Base-by-base conservation (phyloP, 2,113 vertebrate species). In the Forbesichthys papilliferus region DNA sequence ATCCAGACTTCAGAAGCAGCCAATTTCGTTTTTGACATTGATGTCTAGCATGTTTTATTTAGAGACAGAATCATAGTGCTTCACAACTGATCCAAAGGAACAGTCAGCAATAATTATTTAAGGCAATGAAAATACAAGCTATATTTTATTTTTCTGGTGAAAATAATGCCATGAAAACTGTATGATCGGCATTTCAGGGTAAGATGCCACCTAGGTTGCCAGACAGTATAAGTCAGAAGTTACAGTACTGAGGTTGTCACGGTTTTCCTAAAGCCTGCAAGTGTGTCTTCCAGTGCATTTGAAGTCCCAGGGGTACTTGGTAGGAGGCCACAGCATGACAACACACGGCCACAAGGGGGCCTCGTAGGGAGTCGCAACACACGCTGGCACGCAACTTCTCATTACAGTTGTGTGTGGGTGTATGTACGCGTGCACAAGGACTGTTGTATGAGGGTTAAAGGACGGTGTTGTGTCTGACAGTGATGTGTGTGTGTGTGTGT, bases 1-100 rank as follows among this genome's bases (percentile, higher is more conserved):
- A 70, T 66, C 68, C 57, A 58, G 76, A 59, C 61, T 76, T 81
- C 64, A 78, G 70, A 82, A 55, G 54, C 55, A 71, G 77, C 70
- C 81, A 80, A 77, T 85, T 86, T 7, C 77, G 73, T 64, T 68
- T 54, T 54, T 3, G 55, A 73, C 71, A 80, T 80, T 69, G 86
- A 78, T 79, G 76, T 56, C 54, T 13, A n/a, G 54, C 66, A 61
- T 52, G 51, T 69, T 70, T 56, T 47, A 27, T 16, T 54, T 61
- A 75, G 73, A 70, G 64, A 69, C 57, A 53, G 66, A 2, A 1
- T 72, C 61, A 61, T 70, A 63, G 46, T 60, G 57, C 70, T 54
- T 49, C 5, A 73, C 61, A 75, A 71, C 51, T 64, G 16, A 77
- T 48, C 20, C 20, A 49, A 46, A 79, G 48, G 42, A 11, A 59